Conservation (phyloP, 1,140 invertebrate genomes). For the Helicorthomorpha holstii region DNA sequence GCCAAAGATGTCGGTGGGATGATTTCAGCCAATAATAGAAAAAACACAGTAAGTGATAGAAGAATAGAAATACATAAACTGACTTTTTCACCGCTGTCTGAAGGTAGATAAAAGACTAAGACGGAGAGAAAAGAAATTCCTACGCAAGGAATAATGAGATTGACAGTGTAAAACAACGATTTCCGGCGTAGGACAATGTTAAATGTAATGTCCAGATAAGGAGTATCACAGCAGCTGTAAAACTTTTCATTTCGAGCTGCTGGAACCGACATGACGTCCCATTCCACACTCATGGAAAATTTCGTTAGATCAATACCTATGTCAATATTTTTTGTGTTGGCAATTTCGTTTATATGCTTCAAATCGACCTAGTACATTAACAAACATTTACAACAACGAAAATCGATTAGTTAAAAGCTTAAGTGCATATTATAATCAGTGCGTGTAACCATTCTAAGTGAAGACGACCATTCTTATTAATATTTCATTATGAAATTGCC, state of each 20-base stretch:
- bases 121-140: conserved; percentile 82
- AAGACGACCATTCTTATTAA: too few species aligned
- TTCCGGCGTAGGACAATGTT: conserved; percentile 90
- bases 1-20: conserved; percentile 97
- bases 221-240: conserved; percentile 73
- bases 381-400: conserved; percentile 4
- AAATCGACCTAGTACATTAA: conserved; percentile 54
- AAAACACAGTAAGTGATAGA: conserved; percentile 97
- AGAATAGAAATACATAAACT: conserved; percentile 96
- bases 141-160: conserved; percentile 83
- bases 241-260: conserved; percentile 76
- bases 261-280: conserved; percentile 89
- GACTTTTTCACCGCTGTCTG: conserved; percentile 96
- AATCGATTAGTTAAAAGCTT: too few species aligned
- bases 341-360: conserved; percentile 71
- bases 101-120: conserved; percentile 92
- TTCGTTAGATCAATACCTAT: conserved; percentile 82
- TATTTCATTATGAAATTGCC: too few species aligned
- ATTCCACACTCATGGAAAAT: conserved; percentile 91
- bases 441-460: too few species aligned
- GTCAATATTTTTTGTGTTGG: conserved; percentile 58
- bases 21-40: conserved; percentile 91
- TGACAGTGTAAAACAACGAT: conserved; percentile 91
- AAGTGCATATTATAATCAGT: too few species aligned
- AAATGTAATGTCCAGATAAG: conserved; percentile 93